Evolutionary conservation across 2,797 vertebrate genomes (phyloP).

Genomic region (Sphenodon punctatus): DNA sequence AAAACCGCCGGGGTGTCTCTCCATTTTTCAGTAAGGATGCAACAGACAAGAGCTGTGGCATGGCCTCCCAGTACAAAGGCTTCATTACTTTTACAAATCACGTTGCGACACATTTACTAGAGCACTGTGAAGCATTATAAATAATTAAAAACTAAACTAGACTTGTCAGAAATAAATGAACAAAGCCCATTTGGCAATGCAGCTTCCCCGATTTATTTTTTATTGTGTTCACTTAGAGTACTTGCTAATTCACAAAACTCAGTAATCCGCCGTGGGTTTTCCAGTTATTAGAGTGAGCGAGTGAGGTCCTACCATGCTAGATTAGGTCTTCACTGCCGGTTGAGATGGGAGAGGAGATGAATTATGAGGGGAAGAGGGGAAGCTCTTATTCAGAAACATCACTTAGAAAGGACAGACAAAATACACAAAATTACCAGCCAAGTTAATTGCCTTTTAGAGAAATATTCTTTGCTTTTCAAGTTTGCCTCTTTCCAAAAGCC

Average conservation of each 20-base stretch:
- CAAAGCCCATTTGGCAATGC: constrained; percentile 58
- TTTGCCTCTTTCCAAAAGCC: neutral
- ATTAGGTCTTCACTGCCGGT: neutral
- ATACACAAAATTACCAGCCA: neutral
- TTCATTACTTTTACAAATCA: constrained; percentile 43
- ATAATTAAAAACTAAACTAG: constrained; percentile 67
- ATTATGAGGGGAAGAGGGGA: neutral
- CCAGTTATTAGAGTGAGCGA: neutral
- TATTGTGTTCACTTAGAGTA: constrained; percentile 42
- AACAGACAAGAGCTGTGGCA: accelerated
- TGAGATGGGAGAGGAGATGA: neutral
- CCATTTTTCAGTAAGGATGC: neutral
- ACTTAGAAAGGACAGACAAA: neutral
- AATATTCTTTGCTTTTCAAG: neutral
- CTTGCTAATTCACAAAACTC: constrained; percentile 53
- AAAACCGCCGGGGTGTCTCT: neutral
- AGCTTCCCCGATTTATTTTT: constrained; percentile 60
- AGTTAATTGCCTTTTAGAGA: neutral
- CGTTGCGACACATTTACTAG: constrained; percentile 41
- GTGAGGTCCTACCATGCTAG: neutral
- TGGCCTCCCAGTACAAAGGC: constrained; percentile 10
- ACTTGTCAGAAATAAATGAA: constrained; percentile 69
- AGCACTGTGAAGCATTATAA: constrained; percentile 54
- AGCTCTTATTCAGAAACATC: neutral
- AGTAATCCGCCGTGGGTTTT: constrained; percentile 2